Evolutionary conservation across 2,888 invertebrate species (phyloP), one percentile per base, ranked within the genome.

Genomic region (Brachypalpus laphriformis): DNA sequence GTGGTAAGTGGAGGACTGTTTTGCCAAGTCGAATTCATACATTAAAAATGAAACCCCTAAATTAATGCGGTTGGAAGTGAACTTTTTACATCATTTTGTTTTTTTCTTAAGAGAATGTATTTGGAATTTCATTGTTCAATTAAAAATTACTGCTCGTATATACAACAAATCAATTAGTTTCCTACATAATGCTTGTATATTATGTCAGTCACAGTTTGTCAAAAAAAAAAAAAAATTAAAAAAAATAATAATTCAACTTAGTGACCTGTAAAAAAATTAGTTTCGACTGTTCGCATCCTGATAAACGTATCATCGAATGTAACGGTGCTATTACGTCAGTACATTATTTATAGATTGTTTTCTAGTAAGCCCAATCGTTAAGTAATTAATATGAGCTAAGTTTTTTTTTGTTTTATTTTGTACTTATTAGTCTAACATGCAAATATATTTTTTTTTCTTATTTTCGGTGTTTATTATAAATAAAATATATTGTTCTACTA

Each of bases 361-460:
- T 78, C 61, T 57, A 66, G 70, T 85, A 51, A 70, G 78, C 37
- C 74, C 78, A 78, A 78, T 77, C 49, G 59, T 77, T 72, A 45
- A 66, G 72, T 77, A 71, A 78, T 51, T 63, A 45, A 68, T 57
- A 42, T 18, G 54, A 47, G 42, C 51, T 65, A 45, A 34, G 45
- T 31, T 4, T 14, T 56, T 20, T 68, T 63, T 63, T 61, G 59
- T 72, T 51, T 74, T 78, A 40, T 66, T 83, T 85, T 85, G 85
- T 85, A 80, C 85, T 85, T 80, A 71, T 81, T 85, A 85, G 85
- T 81, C 81, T 85, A 76, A 85, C 85, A 85, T 85, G 85, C 85
- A 85, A 85, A 85, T 85, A 80, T 66, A 80, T 81, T 70, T 75
- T 59, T 49, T 63, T 77, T 57, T 56, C 42, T 82, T 71, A 18